Evolutionary conservation across 2,797 vertebrate genomes (phyloP), one percentile per base, ranked within the genome.

Genomic region (Limosa lapponica): DNA sequence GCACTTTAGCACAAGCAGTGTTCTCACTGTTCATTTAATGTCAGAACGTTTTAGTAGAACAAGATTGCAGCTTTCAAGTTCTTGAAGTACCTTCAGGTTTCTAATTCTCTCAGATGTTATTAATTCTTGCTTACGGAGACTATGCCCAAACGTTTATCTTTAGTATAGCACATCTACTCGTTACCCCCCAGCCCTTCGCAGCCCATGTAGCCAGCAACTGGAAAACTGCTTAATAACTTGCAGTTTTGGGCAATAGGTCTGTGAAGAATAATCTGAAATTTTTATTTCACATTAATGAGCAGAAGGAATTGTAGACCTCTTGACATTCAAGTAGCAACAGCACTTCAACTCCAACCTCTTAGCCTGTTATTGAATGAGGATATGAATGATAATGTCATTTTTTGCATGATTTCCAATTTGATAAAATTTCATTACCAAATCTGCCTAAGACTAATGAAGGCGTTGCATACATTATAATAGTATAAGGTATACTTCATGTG

Each of bases 291-390:
- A 11, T 70, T 92, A 92, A 80, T 57, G 20, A 93, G 18, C 55
- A 93, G 81, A 89, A 93, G 90, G 28, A 77, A 66, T 73, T 87
- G 48, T 64, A 89, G 39, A 89, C 14, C 20, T 84, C 52, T 89
- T 89, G 89, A 84, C 37, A 64, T 82, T 82, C 59, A 69, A 44
- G 62, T 48, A 73, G 17, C 10, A 82, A 22, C 12, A 52, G 4
- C 25, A 57, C 25, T 84, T 89, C 55, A 75, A 13, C n/a, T 82
- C 27, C 32, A 84, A 5, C 10, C 15, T 80, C 19, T 94, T 77
- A 85, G 25, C 11, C 16, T 77, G 64, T 24, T 87, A 15, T 11
- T 84, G 54, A 81, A 86, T 39, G 25, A 82, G 5, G 17, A 59
- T 83, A 9, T 67, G 59, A 91, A 82, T 27, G 25, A 52, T 55